Evolutionary conservation across 2,888 invertebrate species (phyloP).

Genomic region (Imbricaverruca yamaguchii): DNA sequence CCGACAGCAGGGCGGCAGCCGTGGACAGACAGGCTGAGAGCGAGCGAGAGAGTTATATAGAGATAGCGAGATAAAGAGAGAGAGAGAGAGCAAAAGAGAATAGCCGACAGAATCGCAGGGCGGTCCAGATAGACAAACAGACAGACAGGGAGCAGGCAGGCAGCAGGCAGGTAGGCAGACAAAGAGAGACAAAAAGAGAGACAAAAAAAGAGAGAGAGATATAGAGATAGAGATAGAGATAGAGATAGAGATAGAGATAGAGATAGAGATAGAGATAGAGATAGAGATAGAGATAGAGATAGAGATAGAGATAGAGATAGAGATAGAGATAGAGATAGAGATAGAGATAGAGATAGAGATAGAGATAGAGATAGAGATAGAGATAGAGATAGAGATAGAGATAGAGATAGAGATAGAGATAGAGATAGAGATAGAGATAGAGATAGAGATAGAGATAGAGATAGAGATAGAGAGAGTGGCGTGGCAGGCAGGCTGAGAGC

Average conservation of each 20-base stretch:
- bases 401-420: constrained; percentile 10
- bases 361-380: constrained; percentile 19
- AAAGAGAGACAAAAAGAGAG: constrained; percentile 13
- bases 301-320: constrained; percentile 19
- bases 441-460: constrained; percentile 19
- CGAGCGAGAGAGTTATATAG: constrained; percentile 28
- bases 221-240: too few relatives aligned
- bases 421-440: constrained; percentile 19
- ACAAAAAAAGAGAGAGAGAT: too few relatives aligned
- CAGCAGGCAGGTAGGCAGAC: background rate
- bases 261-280: constrained; percentile 19
- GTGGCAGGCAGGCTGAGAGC: constrained; percentile 22
- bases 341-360: constrained; percentile 10
- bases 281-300: constrained; percentile 10
- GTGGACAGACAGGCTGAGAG: background rate
- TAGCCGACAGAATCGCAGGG: constrained; percentile 23
- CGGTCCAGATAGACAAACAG: background rate
- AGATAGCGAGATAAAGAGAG: constrained; percentile 25
- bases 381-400: constrained; percentile 19
- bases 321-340: constrained; percentile 19
- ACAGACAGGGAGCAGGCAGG: background rate
- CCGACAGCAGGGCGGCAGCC: too few relatives aligned
- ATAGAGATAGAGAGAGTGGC: constrained; percentile 19
- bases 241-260: constrained; percentile 19
- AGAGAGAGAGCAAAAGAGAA: constrained; percentile 29